Evolutionary conservation across 64 coral and sea anemone genomes (phyloP).

Genomic region (Pocillopora damicornis): DNA sequence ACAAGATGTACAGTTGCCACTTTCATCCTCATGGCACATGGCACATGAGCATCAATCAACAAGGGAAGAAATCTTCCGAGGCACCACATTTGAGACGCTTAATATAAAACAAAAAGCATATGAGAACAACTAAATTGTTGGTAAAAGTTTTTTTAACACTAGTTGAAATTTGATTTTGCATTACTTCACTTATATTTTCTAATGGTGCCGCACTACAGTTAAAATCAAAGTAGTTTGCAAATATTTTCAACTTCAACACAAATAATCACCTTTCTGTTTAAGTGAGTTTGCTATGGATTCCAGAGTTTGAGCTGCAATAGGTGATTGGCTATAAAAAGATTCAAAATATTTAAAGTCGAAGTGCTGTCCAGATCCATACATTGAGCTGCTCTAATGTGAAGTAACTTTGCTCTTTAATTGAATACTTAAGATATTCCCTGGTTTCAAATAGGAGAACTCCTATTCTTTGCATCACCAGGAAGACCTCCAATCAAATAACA

Average conservation of each 20-base stretch:
- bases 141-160: too few species aligned
- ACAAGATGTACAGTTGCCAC: slow-evolving; percentile 21
- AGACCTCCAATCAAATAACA: slow-evolving; percentile 72
- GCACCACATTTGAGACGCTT: slow-evolving; percentile 80
- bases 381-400: slow-evolving; percentile 61
- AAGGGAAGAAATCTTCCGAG: slow-evolving; percentile 57
- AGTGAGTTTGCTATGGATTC: slow-evolving; percentile 18
- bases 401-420: slow-evolving; percentile 45
- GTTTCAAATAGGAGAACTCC: slow-evolving; percentile 45
- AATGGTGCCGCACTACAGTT: not conserved
- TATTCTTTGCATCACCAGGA: slow-evolving; percentile 74
- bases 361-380: not conserved
- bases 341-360: slow-evolving; percentile 66
- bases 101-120: not conserved
- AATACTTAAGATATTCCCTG: slow-evolving; percentile 52
- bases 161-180: not conserved
- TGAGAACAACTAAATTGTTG: too few species aligned
- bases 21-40: slow-evolving; percentile 53
- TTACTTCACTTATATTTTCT: not conserved
- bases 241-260: not conserved
- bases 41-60: slow-evolving; percentile 44
- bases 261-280: slow-evolving; percentile 60
- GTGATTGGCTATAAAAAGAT: slow-evolving; percentile 53
- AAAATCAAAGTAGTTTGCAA: not conserved
- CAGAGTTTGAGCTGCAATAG: slow-evolving; percentile 7